These are phyloP conservation scores for Rotaria macrura DNA, from an alignment of 2,888 invertebrate genomes.

Conservation along the genomic window DNA sequence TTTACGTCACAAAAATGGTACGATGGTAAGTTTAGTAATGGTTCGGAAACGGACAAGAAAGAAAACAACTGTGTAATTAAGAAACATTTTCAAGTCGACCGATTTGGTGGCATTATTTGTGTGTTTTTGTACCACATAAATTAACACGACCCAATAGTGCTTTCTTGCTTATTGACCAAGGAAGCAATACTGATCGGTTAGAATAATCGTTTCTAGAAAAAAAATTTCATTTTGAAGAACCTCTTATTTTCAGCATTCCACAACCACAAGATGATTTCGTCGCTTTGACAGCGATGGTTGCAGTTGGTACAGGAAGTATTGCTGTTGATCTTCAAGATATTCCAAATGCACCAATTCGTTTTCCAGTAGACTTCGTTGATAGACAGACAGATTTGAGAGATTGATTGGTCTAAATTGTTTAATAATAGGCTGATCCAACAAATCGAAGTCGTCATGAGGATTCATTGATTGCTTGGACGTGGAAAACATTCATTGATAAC, in stretches of 20 bases:
- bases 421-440: slow-evolving; percentile 26
- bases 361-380: slow-evolving; percentile 9
- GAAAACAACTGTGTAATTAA: slow-evolving; percentile 31
- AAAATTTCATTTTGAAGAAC: too few relatives aligned
- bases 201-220: background rate
- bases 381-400: too few relatives aligned
- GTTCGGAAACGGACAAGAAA: background rate
- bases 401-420: background rate
- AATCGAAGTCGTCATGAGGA: slow-evolving; percentile 28
- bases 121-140: slow-evolving; percentile 35
- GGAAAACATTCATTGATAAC: slow-evolving; percentile 35
- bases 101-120: slow-evolving; percentile 37
- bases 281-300: slow-evolving; percentile 29
- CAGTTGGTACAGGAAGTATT: slow-evolving; percentile 27
- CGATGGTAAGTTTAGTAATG: slow-evolving; percentile 18
- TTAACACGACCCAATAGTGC: slow-evolving; percentile 35
- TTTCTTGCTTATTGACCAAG: slow-evolving; percentile 35
- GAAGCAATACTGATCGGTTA: slow-evolving; percentile 34
- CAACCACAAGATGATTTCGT: slow-evolving; percentile 33
- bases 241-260: background rate
- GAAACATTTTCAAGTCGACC: slow-evolving; percentile 29
- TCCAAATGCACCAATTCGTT: slow-evolving; percentile 35
- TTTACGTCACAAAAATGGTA: slow-evolving; percentile 34
- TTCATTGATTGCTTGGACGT: slow-evolving; percentile 32
- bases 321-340: slow-evolving; percentile 33